Conservation (phyloP, 2,113 vertebrate species). For the Silurus meridionalis region DNA sequence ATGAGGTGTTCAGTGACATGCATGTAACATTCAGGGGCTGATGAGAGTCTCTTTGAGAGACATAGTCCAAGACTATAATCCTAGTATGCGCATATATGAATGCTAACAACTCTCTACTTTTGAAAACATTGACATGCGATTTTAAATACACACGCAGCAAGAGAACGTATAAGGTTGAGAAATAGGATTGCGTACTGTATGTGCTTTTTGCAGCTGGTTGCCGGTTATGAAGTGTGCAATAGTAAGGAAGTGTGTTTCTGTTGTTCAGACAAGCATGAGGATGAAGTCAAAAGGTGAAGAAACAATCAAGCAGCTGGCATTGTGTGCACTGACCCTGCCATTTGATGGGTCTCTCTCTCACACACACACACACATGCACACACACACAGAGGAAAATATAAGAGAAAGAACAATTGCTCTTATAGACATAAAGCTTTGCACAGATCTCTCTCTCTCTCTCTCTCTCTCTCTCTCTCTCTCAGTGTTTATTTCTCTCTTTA, state of each 20-base stretch:
- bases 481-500: neutral
- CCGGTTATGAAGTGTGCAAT: neutral
- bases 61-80: too few species aligned
- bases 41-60: too few species aligned
- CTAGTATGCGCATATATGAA: neutral
- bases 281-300: slow-evolving; percentile 20
- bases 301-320: slow-evolving; percentile 15
- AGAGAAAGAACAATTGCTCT: neutral
- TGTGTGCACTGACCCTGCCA: slow-evolving; percentile 14
- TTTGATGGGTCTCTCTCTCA: neutral
- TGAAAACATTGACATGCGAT: neutral
- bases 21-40: too few species aligned
- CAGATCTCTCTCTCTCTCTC: slow-evolving; percentile 12
- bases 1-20: too few species aligned
- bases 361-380: neutral
- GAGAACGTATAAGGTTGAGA: neutral
- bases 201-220: neutral
- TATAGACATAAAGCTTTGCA: neutral
- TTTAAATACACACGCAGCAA: neutral
- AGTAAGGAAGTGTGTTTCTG: neutral
- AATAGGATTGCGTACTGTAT: neutral
- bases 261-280: slow-evolving; percentile 14
- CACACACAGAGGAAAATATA: neutral
- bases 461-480: neutral
- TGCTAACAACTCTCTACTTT: neutral